Evolutionary conservation across 2,888 invertebrate genomes (phyloP).

Genomic region (Ecliptopera silaceata): DNA sequence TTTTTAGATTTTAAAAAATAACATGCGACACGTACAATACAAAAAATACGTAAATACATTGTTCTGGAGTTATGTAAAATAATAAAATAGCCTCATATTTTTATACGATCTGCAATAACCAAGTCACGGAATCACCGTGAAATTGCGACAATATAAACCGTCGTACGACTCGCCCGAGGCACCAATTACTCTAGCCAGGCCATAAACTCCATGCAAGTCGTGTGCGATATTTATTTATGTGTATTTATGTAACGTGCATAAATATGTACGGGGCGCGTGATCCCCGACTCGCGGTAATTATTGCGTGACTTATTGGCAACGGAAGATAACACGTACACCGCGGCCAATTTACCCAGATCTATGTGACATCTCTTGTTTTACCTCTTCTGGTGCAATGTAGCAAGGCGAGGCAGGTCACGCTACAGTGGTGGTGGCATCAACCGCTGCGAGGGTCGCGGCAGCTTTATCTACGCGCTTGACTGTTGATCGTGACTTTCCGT

Average conservation of each 20-base stretch:
- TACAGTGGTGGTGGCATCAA: slow-evolving; percentile 54
- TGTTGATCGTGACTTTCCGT: slow-evolving; percentile 79
- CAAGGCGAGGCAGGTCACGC: slow-evolving; percentile 43
- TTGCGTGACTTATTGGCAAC: slow-evolving; percentile 81
- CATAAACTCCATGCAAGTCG: slow-evolving; percentile 64
- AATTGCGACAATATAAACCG: slow-evolving; percentile 44
- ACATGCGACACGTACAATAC: neutral
- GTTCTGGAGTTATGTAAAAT: slow-evolving; percentile 3
- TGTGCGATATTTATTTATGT: slow-evolving; percentile 65
- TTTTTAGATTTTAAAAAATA: too few species aligned
- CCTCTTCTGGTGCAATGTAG: slow-evolving; percentile 17
- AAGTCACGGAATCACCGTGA: slow-evolving; percentile 40
- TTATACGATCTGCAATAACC: slow-evolving; percentile 25
- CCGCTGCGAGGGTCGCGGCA: slow-evolving; percentile 67
- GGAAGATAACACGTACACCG: slow-evolving; percentile 76
- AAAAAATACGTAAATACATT: slow-evolving; percentile 1
- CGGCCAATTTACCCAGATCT: slow-evolving; percentile 56
- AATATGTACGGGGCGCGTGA: slow-evolving; percentile 75
- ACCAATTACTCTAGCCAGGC: slow-evolving; percentile 54
- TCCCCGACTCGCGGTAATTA: slow-evolving; percentile 76
- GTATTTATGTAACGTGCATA: slow-evolving; percentile 70
- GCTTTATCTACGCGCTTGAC: slow-evolving; percentile 76
- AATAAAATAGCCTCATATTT: slow-evolving; percentile 17
- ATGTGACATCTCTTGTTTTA: slow-evolving; percentile 26
- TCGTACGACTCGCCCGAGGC: slow-evolving; percentile 49